Base-by-base conservation (phyloP, 2,888 invertebrate species). In the Ypsolopha sequella region DNA sequence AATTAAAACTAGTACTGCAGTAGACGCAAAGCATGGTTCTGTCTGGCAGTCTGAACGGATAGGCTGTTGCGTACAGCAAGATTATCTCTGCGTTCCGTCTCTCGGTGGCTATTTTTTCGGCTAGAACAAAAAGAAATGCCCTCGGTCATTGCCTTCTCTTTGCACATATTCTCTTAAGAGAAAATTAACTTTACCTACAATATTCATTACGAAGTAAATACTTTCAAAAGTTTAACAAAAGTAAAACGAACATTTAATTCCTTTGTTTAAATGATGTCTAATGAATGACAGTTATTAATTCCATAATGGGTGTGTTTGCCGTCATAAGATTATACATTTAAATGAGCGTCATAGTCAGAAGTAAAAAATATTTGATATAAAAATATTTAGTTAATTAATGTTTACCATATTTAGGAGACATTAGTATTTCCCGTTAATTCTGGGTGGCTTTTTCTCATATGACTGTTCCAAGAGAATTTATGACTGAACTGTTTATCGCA, bases 401-500 rank as follows among this genome's bases (percentile, higher is more conserved):
- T 24, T 24, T n/a, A n/a, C n/a, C n/a, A n/a, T n/a, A n/a, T 4
- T 24, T 24, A 24, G 24, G 24, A 24, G 24, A 24, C 24, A 24
- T 24, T 24, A 24, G 24, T 24, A 24, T 24, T 24, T 24, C 24
- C 24, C 24, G 24, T 4, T 24, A 4, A 24, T 4, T 24, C 79
- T 0, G 81, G 82, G 51, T 85, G 84, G 51, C 81, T 76, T 0
- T 76, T 73, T 46, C 75, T 80, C 76, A 80, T 80, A 54, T 85
- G 85, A 0, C 74, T 75, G 50, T 70, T 78, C 80, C 80, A 84
- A 52, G 80, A 80, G n/a, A 81, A 78, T 54, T 76, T 64, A 48
- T 85, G 85, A 51, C 80, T 80, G 48, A 85, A 85, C 46, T 80
- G 75, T 52, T 82, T 84, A 52, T 76, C 76, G 54, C 84, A 85